Evolutionary conservation across 2,797 vertebrate genomes (phyloP), one percentile per base, ranked within the genome.

Genomic region (Pseudochaenichthys georgianus): DNA sequence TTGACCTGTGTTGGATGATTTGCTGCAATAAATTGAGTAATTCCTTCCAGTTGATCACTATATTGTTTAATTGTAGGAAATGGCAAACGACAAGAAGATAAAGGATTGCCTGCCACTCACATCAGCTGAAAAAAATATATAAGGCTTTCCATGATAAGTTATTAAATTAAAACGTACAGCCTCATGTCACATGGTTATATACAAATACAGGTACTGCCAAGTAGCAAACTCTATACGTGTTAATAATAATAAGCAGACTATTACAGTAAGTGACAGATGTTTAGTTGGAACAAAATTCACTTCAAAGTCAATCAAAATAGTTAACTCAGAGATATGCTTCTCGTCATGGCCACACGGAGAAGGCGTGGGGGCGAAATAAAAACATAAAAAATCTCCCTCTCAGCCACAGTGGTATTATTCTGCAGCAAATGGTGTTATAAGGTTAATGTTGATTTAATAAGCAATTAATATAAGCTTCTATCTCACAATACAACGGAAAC

Each of bases 381-480:
- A 50, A 74, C 5, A 3, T 10, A 3, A 78, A 57, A 43, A 72
- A 77, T 86, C 73, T 78, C 28, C 54, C 15, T 72, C 51, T 61
- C 50, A 54, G 63, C 52, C 72, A 66, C 62, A 11, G 48, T 63
- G 64, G 31, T 83, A 74, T 87, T 85, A 73, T 83, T 92, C 75
- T 13, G 69, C 71, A 82, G 75, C 70, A 87, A 90, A 91, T 73
- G 77, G 74, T 93, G 91, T 90, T 84, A 54, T 64, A 80, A 88
- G 89, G 88, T 93, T 94, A 95, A 94, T 90, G 80, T 88, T 86
- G 84, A 90, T 93, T 94, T 92, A 93, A 93, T 92, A 83, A 90
- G 88, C 89, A 88, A 95, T 93, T 94, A 66, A 94, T 92, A 60
- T 73, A 83, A 89, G 76, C 75, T 73, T 60, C 72, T 78, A 70